Evolutionary conservation across 2,797 vertebrate genomes (phyloP), one percentile per base, ranked within the genome.

Genomic region (Nothura maculosa): DNA sequence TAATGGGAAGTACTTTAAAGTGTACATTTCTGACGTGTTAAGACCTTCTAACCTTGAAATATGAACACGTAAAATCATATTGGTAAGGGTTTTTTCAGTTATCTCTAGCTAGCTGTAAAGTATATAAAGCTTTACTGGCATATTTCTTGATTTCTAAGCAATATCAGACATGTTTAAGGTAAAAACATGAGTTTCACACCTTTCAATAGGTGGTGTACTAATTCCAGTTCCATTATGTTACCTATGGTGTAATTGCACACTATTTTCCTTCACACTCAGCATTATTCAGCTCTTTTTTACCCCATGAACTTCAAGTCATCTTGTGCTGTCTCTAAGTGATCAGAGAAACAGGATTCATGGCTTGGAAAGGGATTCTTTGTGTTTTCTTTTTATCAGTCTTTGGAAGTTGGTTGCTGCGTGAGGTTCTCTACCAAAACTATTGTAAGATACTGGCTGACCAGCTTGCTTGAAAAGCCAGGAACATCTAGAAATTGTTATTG

Each of bases 211-310:
- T 45, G 18, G n/a, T 81, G 66, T 32, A 28, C 4, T 28, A 52
- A 55, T 32, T 82, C 32, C 52, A 58, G 45, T 83, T 27, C 19
- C 61, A 21, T 50, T 85, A 43, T 2, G 45, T 32, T 63, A 57
- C 30, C 6, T 24, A 38, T 47, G 30, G 10, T 66, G 47, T 12
- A 67, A 30, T 89, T 85, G 20, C 30, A 75, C 54, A 52, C 36
- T 80, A 14, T 60, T 87, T 89, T 78, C 24, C 40, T 88, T 76
- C 86, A 54, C 25, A 13, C 11, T 84, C 36, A 66, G 15, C 27
- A 64, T 88, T 87, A 85, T 70, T 83, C 55, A 50, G 9, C 68
- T 85, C 10, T 73, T 91, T 87, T 81, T 87, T 66, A 80, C 28
- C 10, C 4, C 24, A 3, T 25, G 40, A 80, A 81, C 34, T 20